Percentiles rank a stretch among this genome's conserved stretches.
phyloP scores from a whole-genome alignment of 2,113 vertebrate genomes.

The Merops nubicus region DNA sequence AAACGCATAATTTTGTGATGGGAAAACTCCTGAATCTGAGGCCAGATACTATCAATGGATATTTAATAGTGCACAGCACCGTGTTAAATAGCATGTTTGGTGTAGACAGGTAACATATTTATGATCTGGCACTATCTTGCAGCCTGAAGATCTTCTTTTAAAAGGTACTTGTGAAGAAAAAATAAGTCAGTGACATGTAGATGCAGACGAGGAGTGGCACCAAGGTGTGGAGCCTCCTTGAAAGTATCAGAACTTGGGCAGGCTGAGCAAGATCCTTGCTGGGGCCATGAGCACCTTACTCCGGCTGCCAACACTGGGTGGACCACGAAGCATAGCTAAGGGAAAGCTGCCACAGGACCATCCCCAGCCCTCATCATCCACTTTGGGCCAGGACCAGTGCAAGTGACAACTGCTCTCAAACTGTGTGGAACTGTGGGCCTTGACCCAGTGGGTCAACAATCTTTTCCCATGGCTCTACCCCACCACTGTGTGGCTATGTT shows the following conservation, averaged over 20 bases:
- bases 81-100: too few relatives aligned
- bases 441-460: rapidly evolving
- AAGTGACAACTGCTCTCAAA: not conserved
- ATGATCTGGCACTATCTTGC: too few relatives aligned
- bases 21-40: too few relatives aligned
- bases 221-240: not conserved
- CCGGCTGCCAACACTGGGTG: rapidly evolving
- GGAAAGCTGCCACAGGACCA: not conserved
- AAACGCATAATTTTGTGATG: too few relatives aligned
- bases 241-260: not conserved
- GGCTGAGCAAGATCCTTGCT: not conserved
- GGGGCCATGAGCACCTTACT: not conserved
- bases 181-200: too few relatives aligned
- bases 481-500: too few relatives aligned
- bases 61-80: too few relatives aligned
- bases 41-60: too few relatives aligned
- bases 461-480: not conserved
- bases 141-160: too few relatives aligned
- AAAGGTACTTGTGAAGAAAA: too few relatives aligned
- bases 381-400: rapidly evolving
- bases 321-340: not conserved
- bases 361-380: too few relatives aligned
- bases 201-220: not conserved
- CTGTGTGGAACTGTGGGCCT: rapidly evolving
- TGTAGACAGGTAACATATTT: too few relatives aligned